Evolutionary conservation across 2,888 invertebrate genomes (phyloP), one percentile per base, ranked within the genome.

Genomic region (Caenorhabditis panamensis): DNA sequence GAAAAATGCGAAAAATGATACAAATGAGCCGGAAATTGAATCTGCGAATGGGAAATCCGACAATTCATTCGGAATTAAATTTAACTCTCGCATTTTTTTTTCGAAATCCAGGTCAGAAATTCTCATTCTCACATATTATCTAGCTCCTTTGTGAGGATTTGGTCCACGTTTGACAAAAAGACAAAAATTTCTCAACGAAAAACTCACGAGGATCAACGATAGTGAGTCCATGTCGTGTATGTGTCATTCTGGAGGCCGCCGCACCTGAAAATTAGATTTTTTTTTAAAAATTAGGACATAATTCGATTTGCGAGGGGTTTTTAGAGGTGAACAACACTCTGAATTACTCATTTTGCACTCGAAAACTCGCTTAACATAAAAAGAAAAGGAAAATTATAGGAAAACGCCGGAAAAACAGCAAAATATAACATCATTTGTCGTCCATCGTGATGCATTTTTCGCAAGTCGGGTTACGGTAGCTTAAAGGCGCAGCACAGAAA

Each of bases 231-330:
- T 47, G 49, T 20, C 59, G 69, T 26, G 18, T 28, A 36, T 69
- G 69, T 56, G 66, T 66, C 66, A 66, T 66, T 66, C 31, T 68
- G 20, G 24, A 18, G 26, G n/a, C 67, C 47, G 47, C 67, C 47
- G n/a, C 59, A 69, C 68, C 69, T 69, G 69, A 49, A n/a, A n/a
- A n/a, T n/a, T n/a, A n/a, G n/a, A n/a, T n/a, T n/a, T n/a, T n/a
- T n/a, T n/a, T n/a, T n/a, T n/a, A n/a, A n/a, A n/a, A n/a, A n/a
- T 3, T 3, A 47, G 47, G 2, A 18, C 18, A n/a, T 18, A n/a
- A 47, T 47, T 47, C 5, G 20, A 47, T 18, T 47, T 20, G 8
- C 9, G n/a, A 47, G 47, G 5, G 47, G 47, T 47, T 41, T 41
- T 13, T 13, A 9, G 41, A 16, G 41, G 16, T 41, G 31, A 31